A percentile compares a stretch with the other conserved stretches of the same genome.
Conservation (phyloP, 2,888 invertebrate species). For the Chymomyza procnemis region DNA sequence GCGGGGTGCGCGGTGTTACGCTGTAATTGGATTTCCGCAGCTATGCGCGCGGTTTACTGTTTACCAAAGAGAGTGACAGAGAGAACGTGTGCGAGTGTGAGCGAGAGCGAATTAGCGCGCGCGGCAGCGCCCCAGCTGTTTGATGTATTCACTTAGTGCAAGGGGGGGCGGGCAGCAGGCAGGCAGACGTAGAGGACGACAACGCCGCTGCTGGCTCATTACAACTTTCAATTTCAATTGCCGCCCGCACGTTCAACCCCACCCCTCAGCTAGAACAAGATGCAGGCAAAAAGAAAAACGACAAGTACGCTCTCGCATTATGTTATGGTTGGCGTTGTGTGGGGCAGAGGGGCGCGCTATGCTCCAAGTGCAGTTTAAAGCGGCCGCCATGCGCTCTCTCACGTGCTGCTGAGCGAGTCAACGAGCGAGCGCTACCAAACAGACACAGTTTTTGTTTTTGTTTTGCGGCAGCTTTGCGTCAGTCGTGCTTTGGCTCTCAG, state of each 20-base stretch:
- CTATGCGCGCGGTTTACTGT: conserved; percentile 26
- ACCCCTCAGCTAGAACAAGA: not conserved
- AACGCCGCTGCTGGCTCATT: conserved; percentile 22
- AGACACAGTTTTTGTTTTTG: not conserved
- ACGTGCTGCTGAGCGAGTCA: not conserved
- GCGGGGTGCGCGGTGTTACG: not conserved
- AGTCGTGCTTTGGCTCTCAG: not conserved
- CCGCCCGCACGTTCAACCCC: conserved; percentile 5
- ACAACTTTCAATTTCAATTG: conserved; percentile 71
- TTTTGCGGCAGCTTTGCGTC: not conserved
- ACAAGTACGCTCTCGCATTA: not conserved
- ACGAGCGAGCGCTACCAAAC: not conserved
- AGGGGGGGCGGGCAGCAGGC: not conserved
- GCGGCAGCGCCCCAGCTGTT: not conserved
- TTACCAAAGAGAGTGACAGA: conserved; percentile 46
- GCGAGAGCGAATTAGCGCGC: conserved; percentile 5
- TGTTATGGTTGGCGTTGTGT: too few species aligned
- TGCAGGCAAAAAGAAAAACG: not conserved
- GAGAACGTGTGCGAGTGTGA: not conserved
- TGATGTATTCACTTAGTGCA: not conserved
- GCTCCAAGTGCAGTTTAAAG: not conserved
- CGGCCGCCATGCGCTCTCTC: conserved; percentile 15
- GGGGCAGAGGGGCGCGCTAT: too few species aligned
- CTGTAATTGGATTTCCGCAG: conserved; percentile 64
- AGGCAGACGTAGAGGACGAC: conserved; percentile 14